Conservation (phyloP, 2,888 invertebrate species). For the Agonopterix subpropinquella region DNA sequence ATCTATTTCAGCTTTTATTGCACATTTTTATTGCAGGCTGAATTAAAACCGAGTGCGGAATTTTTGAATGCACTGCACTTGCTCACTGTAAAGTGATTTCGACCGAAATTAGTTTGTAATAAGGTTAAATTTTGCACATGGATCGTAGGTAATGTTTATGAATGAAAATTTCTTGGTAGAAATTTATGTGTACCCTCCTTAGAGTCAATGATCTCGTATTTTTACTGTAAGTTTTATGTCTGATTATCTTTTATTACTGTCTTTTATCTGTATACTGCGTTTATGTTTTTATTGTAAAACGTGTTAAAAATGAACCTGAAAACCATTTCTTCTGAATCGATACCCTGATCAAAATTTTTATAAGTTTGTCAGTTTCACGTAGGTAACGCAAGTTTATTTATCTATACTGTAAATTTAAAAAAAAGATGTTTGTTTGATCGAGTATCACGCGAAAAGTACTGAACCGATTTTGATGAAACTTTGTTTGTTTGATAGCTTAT, state of each 20-base stretch:
- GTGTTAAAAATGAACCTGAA: neutral
- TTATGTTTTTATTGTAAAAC: neutral
- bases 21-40: slow-evolving; percentile 31
- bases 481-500: too few species aligned
- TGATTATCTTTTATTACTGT: too few species aligned
- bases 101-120: neutral
- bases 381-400: too few species aligned
- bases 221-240: too few species aligned
- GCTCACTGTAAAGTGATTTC: neutral
- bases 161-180: slow-evolving; percentile 2
- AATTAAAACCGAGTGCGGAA: slow-evolving; percentile 23
- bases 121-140: slow-evolving; percentile 1
- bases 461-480: too few species aligned
- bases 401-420: too few species aligned
- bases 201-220: too few species aligned
- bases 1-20: slow-evolving; percentile 31
- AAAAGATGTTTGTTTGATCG: too few species aligned
- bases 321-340: too few species aligned
- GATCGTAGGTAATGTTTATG: neutral
- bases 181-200: neutral
- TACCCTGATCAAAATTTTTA: too few species aligned
- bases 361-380: too few species aligned
- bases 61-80: slow-evolving; percentile 8
- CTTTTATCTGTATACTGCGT: neutral
- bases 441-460: too few species aligned